A percentile compares a stretch with the other conserved stretches of the same genome.
Conservation (phyloP, 2,888 invertebrate genomes). For the Tinea pellionella region DNA sequence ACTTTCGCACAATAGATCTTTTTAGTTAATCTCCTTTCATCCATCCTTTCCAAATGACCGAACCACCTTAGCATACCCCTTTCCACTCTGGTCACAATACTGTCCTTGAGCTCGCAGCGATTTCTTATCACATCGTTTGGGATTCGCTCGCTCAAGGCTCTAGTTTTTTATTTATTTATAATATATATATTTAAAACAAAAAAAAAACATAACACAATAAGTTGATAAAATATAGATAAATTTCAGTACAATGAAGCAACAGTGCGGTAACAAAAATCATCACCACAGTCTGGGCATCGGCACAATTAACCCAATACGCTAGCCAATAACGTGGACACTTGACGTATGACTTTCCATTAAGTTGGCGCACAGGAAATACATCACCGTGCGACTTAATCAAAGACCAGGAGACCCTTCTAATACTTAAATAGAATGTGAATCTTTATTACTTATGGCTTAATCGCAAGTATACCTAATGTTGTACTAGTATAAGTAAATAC, state of each 20-base stretch:
- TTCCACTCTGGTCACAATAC: no score
- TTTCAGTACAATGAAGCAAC: neutral
- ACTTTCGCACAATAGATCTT: no score
- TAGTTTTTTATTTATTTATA: no score
- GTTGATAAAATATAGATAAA: no score
- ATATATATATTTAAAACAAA: no score
- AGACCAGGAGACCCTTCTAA: conserved; percentile 52
- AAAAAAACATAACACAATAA: no score
- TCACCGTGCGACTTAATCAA: conserved; percentile 62
- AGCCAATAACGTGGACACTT: conserved; percentile 66
- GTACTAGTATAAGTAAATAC: neutral
- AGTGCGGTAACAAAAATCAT: conserved; percentile 36
- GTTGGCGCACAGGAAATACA: conserved; percentile 63
- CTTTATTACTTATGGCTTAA: neutral
- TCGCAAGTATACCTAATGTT: neutral
- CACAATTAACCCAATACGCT: conserved; percentile 56
- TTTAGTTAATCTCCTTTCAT: no score
- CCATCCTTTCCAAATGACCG: no score
- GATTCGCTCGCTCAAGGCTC: no score
- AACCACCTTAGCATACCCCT: no score
- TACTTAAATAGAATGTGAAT: conserved; percentile 23
- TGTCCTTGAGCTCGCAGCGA: no score
- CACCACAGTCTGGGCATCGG: conserved; percentile 40
- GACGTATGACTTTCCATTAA: conserved; percentile 66
- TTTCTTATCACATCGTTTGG: no score